Percentiles rank a stretch among this genome's conserved stretches.
Conservation (phyloP, 2,797 vertebrate genomes). For the Synanceia verrucosa region DNA sequence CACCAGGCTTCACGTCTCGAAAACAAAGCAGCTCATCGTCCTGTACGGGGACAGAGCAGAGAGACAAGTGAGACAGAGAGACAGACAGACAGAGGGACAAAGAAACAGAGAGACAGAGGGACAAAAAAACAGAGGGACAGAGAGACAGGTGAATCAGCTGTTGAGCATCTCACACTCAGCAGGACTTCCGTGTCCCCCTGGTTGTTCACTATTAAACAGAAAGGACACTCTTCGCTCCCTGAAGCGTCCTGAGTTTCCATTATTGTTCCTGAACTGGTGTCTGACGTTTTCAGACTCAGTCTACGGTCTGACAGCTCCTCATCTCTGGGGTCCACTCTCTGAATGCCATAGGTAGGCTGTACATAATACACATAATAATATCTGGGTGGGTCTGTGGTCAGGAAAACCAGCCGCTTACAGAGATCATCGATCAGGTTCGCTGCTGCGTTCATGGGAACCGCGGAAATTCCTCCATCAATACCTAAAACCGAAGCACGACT, state of each 20-base stretch:
- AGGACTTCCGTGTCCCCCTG: conserved; percentile 54
- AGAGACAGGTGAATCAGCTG: not conserved
- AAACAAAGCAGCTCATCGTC: conserved; percentile 62
- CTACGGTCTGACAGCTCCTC: not conserved
- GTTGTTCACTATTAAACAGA: conserved; percentile 51
- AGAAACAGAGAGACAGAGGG: not conserved
- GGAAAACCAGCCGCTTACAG: not conserved
- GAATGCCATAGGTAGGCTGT: no score
- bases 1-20: conserved; percentile 51
- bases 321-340: no score
- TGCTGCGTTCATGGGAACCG: not conserved
- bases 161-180: not conserved
- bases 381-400: not conserved
- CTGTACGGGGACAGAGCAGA: conserved; percentile 20
- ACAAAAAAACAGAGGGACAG: accelerated
- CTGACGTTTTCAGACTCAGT: no score
- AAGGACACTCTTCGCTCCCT: conserved; percentile 33
- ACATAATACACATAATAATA: no score
- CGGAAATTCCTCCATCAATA: not conserved
- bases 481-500: no score
- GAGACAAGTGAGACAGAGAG: not conserved
- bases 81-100: accelerated
- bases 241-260: conserved; percentile 16
- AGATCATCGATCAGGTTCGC: not conserved
- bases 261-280: not conserved